Base-by-base conservation (phyloP, 1,140 invertebrate species). In the Saccostrea cuccullata region DNA sequence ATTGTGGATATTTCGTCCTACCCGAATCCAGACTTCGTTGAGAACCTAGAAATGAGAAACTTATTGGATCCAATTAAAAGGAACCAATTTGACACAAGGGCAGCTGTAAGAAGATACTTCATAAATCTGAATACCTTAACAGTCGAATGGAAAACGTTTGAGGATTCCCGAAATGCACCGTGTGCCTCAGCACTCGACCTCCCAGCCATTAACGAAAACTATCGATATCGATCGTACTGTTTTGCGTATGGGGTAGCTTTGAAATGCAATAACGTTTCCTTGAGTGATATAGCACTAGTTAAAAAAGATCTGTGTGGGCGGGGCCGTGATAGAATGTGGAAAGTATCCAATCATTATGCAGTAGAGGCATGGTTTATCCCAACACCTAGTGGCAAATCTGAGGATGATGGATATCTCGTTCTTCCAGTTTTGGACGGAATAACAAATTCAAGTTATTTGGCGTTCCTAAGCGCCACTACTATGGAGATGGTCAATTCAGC, bases 391-490 rank as follows among this genome's bases (percentile, higher is more conserved):
- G 87, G 77, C 6, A 82, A 26, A 20, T 8, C 13, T 13, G 94
- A 94, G 82, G 94, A 94, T 88, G 93, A 94, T 83, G 94, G 94
- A 0, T 82, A 92, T 55, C 60, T 94, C 6, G 73, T 94, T n/a
- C 58, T 92, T 15, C 92, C 93, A 0, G 87, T 94, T 26, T 87
- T 94, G 20, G 91, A 94, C 85, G 93, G 92, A 1, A 55, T 83
- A 12, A 88, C 58, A 15, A 84, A 86, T 40, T 82, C 36, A n/a
- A 91, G 86, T 40, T 94, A 93, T 60, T 70, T 94, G 36, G 89
- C 91, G 15, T 87, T 94, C 20, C 64, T 94, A 55, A 91, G 93
- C 84, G 92, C 94, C 4, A 82, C 67, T 15, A 91, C 87, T n/a
- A 90, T 94, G 90, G 88, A 56, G 13, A 64, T 91, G 6, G 73